phyloP scores from a whole-genome alignment of 2,113 vertebrate genomes.

The Xyliphius kryptos region DNA sequence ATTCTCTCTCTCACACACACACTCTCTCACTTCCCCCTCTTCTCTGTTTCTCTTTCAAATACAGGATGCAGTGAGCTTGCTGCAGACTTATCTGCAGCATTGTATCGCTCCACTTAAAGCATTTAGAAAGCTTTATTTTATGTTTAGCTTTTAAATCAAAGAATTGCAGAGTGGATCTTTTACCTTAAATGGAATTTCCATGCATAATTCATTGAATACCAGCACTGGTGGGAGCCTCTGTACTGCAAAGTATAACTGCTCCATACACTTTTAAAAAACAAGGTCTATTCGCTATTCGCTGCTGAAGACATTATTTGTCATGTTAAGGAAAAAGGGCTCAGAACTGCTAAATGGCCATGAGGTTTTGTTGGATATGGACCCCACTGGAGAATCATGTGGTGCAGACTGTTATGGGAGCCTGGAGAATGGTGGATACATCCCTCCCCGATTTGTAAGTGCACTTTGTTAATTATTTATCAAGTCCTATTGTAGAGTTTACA shows the following conservation, averaged over 20 bases:
- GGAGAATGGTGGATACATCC: constrained; percentile 56
- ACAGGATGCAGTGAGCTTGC: constrained; percentile 37
- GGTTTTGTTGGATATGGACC: constrained; percentile 59
- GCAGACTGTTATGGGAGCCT: constrained; percentile 59
- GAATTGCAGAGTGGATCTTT: constrained; percentile 4
- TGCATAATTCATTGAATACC: constrained; percentile 26
- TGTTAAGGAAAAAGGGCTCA: constrained; percentile 58
- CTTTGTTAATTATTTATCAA: constrained; percentile 1
- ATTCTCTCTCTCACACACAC: constrained; percentile 6
- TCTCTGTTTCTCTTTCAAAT: constrained; percentile 11
- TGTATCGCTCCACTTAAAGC: constrained; percentile 14
- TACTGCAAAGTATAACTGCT: constrained; percentile 1
- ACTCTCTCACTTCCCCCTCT: neutral
- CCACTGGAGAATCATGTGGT: constrained; percentile 42
- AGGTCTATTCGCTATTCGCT: neutral
- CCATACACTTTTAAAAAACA: constrained; percentile 3
- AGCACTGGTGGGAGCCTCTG: constrained; percentile 10
- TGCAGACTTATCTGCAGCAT: constrained; percentile 35
- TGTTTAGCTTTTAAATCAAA: constrained; percentile 1
- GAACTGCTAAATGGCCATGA: constrained; percentile 55
- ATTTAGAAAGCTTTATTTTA: constrained; percentile 34
- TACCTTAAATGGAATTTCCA: constrained; percentile 21
- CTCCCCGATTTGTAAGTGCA: constrained; percentile 62
- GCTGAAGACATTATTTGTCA: constrained; percentile 33
- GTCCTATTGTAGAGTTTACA: neutral